Conservation (phyloP, 1,140 invertebrate genomes). For the Caenorhabditis inopinata region DNA sequence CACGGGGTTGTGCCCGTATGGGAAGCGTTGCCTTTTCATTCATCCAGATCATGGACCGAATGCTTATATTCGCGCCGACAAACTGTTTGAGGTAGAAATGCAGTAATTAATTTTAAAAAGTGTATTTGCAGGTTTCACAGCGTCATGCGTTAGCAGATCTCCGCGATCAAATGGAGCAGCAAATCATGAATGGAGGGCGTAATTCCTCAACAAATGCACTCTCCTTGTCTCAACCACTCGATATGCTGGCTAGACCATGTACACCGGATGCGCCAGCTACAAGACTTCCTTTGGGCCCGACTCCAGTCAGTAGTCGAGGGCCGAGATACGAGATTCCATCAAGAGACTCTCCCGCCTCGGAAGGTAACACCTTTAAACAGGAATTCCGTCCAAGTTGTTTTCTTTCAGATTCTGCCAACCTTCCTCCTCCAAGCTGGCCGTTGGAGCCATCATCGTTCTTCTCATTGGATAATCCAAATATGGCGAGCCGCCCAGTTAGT, state of each 20-base stretch:
- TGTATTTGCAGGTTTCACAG: neutral
- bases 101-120: neutral
- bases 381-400: neutral
- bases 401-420: neutral
- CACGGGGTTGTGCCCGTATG: slow-evolving; percentile 58
- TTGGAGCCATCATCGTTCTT: slow-evolving; percentile 15
- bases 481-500: neutral
- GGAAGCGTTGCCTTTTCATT: slow-evolving; percentile 56
- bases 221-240: neutral
- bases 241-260: neutral
- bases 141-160: neutral
- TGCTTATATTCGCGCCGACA: slow-evolving; percentile 27
- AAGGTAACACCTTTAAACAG: neutral
- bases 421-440: neutral
- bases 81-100: neutral
- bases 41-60: slow-evolving; percentile 49
- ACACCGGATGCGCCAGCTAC: slow-evolving; percentile 1
- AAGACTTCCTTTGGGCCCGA: neutral
- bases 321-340: neutral
- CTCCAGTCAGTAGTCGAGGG: neutral
- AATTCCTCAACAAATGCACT: neutral
- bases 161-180: slow-evolving; percentile 21
- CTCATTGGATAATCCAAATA: neutral
- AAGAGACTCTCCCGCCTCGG: neutral
- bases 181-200: neutral